Conservation (phyloP, 2,797 vertebrate genomes). For the Cossypha heuglini region DNA sequence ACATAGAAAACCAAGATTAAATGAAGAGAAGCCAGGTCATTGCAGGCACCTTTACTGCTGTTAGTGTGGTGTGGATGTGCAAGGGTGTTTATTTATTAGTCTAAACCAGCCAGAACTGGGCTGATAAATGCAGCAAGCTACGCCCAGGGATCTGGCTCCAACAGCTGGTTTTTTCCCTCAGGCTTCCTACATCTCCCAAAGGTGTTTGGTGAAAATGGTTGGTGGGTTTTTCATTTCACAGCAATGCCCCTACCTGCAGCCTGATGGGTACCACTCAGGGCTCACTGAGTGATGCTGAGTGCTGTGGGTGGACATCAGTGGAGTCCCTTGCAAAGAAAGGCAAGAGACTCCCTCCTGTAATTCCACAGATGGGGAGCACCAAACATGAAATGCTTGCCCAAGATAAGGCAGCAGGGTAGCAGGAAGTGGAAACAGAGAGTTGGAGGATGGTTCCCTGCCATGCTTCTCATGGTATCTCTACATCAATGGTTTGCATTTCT, state of each 20-base stretch:
- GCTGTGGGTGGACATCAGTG: not conserved
- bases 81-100: not conserved
- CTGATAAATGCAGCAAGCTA: not conserved
- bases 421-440: not conserved
- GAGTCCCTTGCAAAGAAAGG: not conserved
- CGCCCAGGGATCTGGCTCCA: not conserved
- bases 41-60: not conserved
- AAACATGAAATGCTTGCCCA: not conserved
- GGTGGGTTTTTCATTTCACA: not conserved
- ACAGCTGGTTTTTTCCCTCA: not conserved
- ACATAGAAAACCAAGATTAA: not conserved
- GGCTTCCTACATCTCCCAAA: not conserved
- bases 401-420: not conserved
- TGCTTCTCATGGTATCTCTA: not conserved
- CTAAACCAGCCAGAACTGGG: not conserved
- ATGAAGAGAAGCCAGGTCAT: not conserved
- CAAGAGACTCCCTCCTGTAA: not conserved
- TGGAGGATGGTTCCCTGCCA: not conserved
- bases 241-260: not conserved
- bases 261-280: fast-evolving
- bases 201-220: not conserved
- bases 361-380: not conserved
- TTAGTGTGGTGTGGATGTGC: not conserved
- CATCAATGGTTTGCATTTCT: not conserved
- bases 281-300: not conserved